Conservation (phyloP, 2,888 invertebrate species). For the Philaethria dido region DNA sequence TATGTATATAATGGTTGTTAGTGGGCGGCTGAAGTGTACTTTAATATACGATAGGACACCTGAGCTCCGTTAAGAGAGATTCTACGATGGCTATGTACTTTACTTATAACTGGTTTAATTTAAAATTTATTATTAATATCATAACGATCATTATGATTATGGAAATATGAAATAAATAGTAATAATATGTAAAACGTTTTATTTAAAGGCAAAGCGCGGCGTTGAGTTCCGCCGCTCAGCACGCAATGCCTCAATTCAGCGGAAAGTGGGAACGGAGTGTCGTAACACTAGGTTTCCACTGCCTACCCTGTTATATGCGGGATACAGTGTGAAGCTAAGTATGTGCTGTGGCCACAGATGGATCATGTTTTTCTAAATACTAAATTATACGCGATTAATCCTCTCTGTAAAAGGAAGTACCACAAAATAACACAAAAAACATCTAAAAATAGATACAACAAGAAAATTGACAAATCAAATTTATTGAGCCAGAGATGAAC, state of each 20-base stretch:
- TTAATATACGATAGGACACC: conserved; percentile 39
- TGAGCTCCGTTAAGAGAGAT: conserved; percentile 30
- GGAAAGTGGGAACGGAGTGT: too few species aligned
- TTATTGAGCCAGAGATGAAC: not conserved
- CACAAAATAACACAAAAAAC: not conserved
- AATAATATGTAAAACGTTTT: too few species aligned
- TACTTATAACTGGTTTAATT: not conserved
- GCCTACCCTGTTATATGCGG: too few species aligned
- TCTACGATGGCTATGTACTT: not conserved
- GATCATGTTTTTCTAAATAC: too few species aligned
- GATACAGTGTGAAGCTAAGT: too few species aligned
- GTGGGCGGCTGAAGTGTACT: conserved; percentile 29
- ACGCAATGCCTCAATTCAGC: too few species aligned
- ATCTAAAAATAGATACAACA: not conserved
- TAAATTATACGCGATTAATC: not conserved
- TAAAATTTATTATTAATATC: not conserved
- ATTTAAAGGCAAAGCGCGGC: too few species aligned
- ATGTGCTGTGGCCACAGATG: too few species aligned
- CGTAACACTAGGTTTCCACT: too few species aligned
- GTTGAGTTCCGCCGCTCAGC: too few species aligned
- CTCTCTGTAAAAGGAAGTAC: not conserved
- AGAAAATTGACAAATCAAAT: not conserved
- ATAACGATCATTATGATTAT: not conserved
- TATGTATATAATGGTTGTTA: conserved; percentile 28
- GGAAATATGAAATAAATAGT: not conserved